These are phyloP conservation scores for Eulithis testata DNA, from an alignment of 2,888 invertebrate genomes.

Conservation along the genomic window DNA sequence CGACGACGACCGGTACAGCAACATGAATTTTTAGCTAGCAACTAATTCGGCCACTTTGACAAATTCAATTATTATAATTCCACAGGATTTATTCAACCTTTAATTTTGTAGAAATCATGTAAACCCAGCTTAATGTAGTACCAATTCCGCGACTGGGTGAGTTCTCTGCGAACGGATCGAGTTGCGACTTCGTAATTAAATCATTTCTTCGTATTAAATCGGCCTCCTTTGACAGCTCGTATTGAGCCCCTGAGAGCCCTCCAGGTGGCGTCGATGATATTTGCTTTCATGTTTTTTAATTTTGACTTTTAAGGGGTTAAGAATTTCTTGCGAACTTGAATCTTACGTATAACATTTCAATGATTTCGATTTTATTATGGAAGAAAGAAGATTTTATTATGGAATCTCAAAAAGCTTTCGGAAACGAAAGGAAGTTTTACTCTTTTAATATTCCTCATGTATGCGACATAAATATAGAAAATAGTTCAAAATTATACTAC, in stretches of 20 bases:
- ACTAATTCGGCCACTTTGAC: background rate
- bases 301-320: constrained; percentile 50
- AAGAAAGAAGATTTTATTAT: too few species aligned
- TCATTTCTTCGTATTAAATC: constrained; percentile 74
- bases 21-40: background rate
- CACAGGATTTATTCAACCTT: background rate
- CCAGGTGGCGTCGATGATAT: constrained; percentile 58
- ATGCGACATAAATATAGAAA: too few species aligned
- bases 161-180: constrained; percentile 53
- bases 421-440: background rate
- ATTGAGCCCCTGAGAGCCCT: constrained; percentile 65
- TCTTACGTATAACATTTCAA: constrained; percentile 38
- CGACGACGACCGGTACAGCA: background rate
- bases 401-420: constrained; percentile 8
- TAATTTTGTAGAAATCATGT: constrained; percentile 10
- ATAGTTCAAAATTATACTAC: too few species aligned
- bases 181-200: constrained; percentile 75
- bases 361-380: constrained; percentile 13
- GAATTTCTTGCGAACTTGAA: constrained; percentile 40
- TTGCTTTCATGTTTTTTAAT: constrained; percentile 63
- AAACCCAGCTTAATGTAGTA: constrained; percentile 20
- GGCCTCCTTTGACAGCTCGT: constrained; percentile 66
- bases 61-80: background rate
- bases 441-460: too few species aligned
- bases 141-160: constrained; percentile 22